Evolutionary conservation across 1,140 invertebrate species (phyloP).

Genomic region (Drosophila gunungcola): DNA sequence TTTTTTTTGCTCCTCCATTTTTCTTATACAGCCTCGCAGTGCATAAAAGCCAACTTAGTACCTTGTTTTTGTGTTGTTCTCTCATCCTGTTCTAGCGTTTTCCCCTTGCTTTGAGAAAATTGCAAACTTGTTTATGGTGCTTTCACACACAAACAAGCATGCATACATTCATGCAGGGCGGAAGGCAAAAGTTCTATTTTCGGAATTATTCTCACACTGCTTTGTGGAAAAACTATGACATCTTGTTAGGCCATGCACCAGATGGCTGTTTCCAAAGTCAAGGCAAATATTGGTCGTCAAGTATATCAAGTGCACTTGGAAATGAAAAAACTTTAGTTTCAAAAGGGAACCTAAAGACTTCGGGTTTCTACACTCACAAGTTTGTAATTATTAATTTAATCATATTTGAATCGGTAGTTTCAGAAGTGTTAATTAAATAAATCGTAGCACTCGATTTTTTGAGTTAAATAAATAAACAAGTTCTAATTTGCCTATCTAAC

Average conservation of each 20-base stretch:
- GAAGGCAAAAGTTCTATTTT: slow-evolving; percentile 16
- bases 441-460: too few relatives aligned
- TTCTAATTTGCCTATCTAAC: too few relatives aligned
- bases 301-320: slow-evolving; percentile 7
- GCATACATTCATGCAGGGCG: slow-evolving; percentile 23
- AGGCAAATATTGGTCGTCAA: slow-evolving; percentile 6
- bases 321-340: not conserved
- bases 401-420: too few relatives aligned
- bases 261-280: slow-evolving; percentile 23
- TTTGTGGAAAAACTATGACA: slow-evolving; percentile 15
- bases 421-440: too few relatives aligned
- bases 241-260: slow-evolving; percentile 27
- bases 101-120: slow-evolving; percentile 26
- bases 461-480: too few relatives aligned
- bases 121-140: slow-evolving; percentile 66
- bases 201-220: slow-evolving; percentile 23
- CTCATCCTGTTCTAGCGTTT: slow-evolving; percentile 14
- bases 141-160: slow-evolving; percentile 49
- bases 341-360: too few relatives aligned
- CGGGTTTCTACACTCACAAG: too few relatives aligned
- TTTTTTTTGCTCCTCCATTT: not conserved
- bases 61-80: slow-evolving; percentile 24
- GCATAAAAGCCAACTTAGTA: slow-evolving; percentile 29
- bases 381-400: too few relatives aligned
- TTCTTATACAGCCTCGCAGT: slow-evolving; percentile 6